Base-by-base conservation (phyloP, 2,797 vertebrate species). In the Pangasius sanitwongsei region DNA sequence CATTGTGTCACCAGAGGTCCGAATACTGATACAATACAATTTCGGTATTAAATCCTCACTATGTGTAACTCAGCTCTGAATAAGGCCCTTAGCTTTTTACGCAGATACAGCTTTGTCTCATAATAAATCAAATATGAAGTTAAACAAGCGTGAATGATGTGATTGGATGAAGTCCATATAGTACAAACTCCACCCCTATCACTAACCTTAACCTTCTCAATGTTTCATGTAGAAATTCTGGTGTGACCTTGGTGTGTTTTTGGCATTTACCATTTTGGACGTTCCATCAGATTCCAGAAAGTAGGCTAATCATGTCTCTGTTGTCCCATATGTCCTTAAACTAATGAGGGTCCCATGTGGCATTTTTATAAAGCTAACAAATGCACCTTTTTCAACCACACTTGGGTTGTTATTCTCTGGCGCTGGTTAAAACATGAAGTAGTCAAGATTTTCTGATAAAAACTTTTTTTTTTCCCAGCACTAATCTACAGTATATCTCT, bases 241-340 rank as follows among this genome's bases (percentile, higher is more conserved):
- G 81, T 63, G 25, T 63, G 37, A 83, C 57, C 81, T 83, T 83
- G 81, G 57, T 16, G 1, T 63, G 57, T 82, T 82, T 82, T 61
- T 83, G 37, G 34, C 57, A 83, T 83, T 83, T 48, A 83, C 81
- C 59, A n/a, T 83, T 48, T n/a, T 61, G 78, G 78, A 81, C 6
- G 18, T 81, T 65, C 81, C 41, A 16, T 59, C 53, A 25, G 53
- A 83, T 63, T 83, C 9, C 12, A 23, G 28, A 84, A 61, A 69
- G 11, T 67, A 50, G 63, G 63, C 28, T 53, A 84, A 67, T 84
- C 63, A 31, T 67, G 28, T 9, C 25, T 41, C 63, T 67, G 63
- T 84, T 67, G 20, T 84, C 83, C 61, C 7, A 31, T 50, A 84
- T 50, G 41, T 67, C 83, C 63, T 53, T 67, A 31, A 67, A 67